Percentiles rank a stretch among this genome's conserved stretches.
Evolutionary conservation across 2,888 invertebrate species (phyloP).

Genomic region (Glaucopsyche alexis): DNA sequence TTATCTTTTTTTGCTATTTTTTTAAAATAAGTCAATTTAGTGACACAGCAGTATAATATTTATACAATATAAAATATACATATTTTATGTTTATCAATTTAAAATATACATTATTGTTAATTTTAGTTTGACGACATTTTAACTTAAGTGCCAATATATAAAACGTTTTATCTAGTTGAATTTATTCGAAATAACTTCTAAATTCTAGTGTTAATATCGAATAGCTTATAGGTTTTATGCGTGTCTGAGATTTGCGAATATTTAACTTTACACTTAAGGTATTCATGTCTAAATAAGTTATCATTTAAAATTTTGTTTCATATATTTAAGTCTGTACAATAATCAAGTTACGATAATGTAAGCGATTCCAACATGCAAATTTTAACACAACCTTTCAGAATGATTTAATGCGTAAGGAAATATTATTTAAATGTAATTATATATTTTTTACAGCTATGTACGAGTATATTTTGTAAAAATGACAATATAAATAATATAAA

Average conservation of each 20-base stretch:
- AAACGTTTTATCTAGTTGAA: slow-evolving; percentile 24
- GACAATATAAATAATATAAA: too few relatives aligned
- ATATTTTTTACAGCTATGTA: slow-evolving; percentile 18
- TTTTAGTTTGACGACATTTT: background rate
- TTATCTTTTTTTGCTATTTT: too few relatives aligned
- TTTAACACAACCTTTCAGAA: background rate
- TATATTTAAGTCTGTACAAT: background rate
- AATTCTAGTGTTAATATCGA: background rate
- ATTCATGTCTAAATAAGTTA: background rate
- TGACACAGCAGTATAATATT: too few relatives aligned
- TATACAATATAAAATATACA: too few relatives aligned
- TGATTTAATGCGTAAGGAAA: background rate
- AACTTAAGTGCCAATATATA: background rate
- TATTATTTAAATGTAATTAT: slow-evolving; percentile 25
- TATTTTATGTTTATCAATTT: too few relatives aligned
- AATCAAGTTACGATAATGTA: background rate
- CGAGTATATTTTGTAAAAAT: too few relatives aligned
- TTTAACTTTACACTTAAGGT: background rate
- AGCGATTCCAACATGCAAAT: background rate
- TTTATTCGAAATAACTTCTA: background rate
- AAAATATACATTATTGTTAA: background rate
- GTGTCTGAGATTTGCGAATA: background rate
- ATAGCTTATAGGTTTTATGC: background rate
- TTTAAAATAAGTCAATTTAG: too few relatives aligned
- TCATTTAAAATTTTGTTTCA: background rate